Evolutionary conservation across 2,113 vertebrate genomes (phyloP), one percentile per base, ranked within the genome.

Genomic region (Butorides virescens): DNA sequence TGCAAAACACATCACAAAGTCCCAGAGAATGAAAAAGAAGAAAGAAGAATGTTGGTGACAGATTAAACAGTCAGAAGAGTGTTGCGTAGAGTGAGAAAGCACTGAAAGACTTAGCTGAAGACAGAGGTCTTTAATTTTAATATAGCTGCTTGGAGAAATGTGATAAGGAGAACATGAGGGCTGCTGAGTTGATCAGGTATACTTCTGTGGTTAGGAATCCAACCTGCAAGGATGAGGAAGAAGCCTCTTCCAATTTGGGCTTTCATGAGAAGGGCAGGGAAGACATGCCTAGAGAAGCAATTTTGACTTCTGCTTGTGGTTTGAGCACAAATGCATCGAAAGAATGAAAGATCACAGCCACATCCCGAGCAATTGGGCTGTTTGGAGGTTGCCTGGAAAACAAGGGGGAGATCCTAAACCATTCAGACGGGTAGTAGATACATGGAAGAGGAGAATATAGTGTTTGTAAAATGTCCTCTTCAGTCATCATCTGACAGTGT

Each of bases 71-170:
- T 58, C 36, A 77, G 68, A 88, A 42, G 29, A 93, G 25, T 76
- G 58, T 68, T 63, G 53, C 5, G 7, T 36, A 85, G 37, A 34
- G 32, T 82, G 59, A 71, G 39, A 80, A 75, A 84, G 23, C n/a
- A 75, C 7, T 67, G 42, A 36, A 91, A 92, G 13, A 62, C 15
- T 74, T 78, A 63, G 11, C 22, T 47, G 47, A 75, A 89, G 55
- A 72, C 37, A 36, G 56, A 93, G 46, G 58, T 62, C n/a, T 62
- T 96, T 88, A 78, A 88, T 90, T 96, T 68, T 82, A 25, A 82
- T 97, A 86, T 87, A 88, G 53, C 11, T 72, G 75, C 15, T 74
- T 36, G 14, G 63, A 62, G 39, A 88, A 6, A 47, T 5, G 16
- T 62, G 63, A 12, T 15, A 77, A 47, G 19, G 29, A 77, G 59